These are phyloP conservation scores for Cossypha polioptera DNA, from an alignment of 2,797 vertebrate genomes.

Conservation along the genomic window DNA sequence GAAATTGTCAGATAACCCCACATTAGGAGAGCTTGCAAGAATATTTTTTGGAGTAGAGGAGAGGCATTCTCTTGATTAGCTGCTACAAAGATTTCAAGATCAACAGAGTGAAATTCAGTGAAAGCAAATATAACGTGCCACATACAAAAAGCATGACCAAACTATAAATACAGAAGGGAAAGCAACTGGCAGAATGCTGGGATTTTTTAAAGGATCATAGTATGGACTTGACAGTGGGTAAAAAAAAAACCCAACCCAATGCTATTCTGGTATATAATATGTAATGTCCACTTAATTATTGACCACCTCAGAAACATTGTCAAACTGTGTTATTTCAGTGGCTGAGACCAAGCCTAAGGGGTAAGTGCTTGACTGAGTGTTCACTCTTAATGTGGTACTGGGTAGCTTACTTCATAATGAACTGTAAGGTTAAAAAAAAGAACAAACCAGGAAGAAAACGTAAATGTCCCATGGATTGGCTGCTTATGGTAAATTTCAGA, in stretches of 20 bases:
- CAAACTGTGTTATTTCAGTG: neutral
- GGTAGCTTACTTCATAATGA: neutral
- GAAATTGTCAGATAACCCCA: neutral
- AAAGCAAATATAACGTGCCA: neutral
- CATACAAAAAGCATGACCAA: neutral
- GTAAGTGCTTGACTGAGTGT: neutral
- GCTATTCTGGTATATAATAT: neutral
- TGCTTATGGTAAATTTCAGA: neutral
- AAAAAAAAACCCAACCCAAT: rapidly evolving
- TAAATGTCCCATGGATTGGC: neutral
- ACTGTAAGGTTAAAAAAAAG: neutral
- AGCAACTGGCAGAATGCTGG: neutral
- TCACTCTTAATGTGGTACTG: neutral
- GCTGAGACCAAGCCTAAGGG: neutral
- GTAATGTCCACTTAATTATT: neutral
- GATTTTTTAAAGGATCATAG: neutral
- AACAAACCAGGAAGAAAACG: neutral
- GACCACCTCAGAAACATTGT: neutral
- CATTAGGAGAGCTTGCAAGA: neutral
- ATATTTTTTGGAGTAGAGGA: neutral
- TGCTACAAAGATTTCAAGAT: neutral
- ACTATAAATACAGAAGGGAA: neutral
- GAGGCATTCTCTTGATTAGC: neutral
- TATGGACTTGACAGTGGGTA: neutral
- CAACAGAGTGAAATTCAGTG: neutral